A percentile compares a stretch with the other conserved stretches of the same genome.
Evolutionary conservation across 1,140 invertebrate species (phyloP).

Genomic region (Platorchestia sp.): DNA sequence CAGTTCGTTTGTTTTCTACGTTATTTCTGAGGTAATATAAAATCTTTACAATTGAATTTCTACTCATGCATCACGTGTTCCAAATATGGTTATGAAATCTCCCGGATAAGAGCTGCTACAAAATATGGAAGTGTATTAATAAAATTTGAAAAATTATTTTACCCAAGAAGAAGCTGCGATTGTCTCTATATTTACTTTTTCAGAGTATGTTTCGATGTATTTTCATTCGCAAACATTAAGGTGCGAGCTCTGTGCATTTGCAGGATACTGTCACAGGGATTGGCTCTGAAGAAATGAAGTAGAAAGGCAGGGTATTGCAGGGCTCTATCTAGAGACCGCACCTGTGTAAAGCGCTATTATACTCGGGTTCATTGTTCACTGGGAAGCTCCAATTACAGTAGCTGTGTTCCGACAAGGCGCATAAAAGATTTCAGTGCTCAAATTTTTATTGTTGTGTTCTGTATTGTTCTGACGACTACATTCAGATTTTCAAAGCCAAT

Average conservation of each 20-base stretch:
- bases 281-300: neutral
- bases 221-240: neutral
- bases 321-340: neutral
- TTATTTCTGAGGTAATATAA: too few species aligned
- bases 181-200: neutral
- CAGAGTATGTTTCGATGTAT: neutral
- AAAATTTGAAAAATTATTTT: neutral
- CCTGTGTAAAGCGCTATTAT: neutral
- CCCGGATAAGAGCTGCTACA: neutral
- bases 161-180: neutral
- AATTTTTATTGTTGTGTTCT: neutral
- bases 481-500: neutral
- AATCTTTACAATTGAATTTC: too few species aligned
- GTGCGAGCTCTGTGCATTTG: neutral
- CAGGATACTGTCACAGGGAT: neutral
- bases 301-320: neutral
- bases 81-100: too few species aligned
- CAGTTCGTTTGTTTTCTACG: too few species aligned
- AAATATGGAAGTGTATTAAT: neutral
- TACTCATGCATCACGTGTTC: too few species aligned
- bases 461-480: neutral
- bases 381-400: neutral
- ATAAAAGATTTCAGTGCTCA: neutral
- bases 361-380: neutral
- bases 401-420: too few species aligned